Conservation (phyloP, 1,140 invertebrate genomes). For the Papilio glaucus region DNA sequence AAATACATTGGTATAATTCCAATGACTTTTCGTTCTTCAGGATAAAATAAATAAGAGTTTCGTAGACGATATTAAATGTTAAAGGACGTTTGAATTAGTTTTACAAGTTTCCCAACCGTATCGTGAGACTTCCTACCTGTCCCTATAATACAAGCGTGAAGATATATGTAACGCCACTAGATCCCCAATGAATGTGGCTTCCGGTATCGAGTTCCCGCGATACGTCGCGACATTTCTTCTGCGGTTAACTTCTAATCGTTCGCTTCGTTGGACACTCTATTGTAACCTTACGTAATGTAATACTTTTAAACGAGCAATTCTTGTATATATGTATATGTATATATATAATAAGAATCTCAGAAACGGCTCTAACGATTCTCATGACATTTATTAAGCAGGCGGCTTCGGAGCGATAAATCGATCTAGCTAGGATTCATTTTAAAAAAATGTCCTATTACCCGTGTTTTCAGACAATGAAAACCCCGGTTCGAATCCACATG, state of each 20-base stretch:
- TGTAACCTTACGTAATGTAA: not conserved
- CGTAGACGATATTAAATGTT: not conserved
- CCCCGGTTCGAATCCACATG: no score
- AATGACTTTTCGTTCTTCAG: not conserved
- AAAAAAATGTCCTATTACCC: no score
- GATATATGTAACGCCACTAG: slow-evolving; percentile 11
- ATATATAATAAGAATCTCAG: not conserved
- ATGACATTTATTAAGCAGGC: no score
- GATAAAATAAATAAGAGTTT: not conserved
- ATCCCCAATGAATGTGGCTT: slow-evolving; percentile 11
- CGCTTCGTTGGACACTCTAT: slow-evolving; percentile 1
- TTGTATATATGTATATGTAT: not conserved
- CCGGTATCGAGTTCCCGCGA: slow-evolving; percentile 17
- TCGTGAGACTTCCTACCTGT: slow-evolving; percentile 9
- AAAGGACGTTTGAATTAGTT: not conserved
- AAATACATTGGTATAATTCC: not conserved
- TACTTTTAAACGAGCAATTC: no score
- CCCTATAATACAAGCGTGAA: slow-evolving; percentile 10
- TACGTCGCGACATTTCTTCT: slow-evolving; percentile 14
- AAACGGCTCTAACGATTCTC: no score
- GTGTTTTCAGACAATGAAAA: no score
- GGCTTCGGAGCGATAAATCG: no score
- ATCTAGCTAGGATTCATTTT: no score
- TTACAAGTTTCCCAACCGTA: not conserved
- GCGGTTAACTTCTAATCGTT: not conserved